These are phyloP conservation scores for Pangasius mekongensis DNA, from an alignment of 2,797 vertebrate genomes.

Conservation along the genomic window DNA sequence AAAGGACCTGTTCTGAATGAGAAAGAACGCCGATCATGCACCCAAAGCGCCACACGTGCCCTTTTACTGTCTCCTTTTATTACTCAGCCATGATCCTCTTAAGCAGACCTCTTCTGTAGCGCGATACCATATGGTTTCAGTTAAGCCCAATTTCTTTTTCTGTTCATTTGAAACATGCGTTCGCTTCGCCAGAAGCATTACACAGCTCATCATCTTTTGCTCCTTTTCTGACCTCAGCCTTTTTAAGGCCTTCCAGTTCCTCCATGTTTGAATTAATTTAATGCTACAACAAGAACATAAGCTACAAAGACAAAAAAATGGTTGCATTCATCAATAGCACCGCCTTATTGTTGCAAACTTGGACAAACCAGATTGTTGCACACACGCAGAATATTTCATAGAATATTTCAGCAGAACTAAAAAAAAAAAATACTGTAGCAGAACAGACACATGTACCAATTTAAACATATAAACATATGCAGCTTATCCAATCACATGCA, in stretches of 20 bases:
- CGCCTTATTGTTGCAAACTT: not conserved
- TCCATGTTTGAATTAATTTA: constrained; percentile 97
- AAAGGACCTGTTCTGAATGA: constrained; percentile 56
- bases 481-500: not conserved
- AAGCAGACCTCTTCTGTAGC: constrained; percentile 88
- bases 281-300: constrained; percentile 89
- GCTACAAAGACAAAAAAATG: constrained; percentile 63
- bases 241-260: constrained; percentile 87
- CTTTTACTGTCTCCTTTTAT: constrained; percentile 76
- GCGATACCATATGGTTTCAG: constrained; percentile 94
- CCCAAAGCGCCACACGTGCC: constrained; percentile 78
- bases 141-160: constrained; percentile 95
- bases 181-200: constrained; percentile 89
- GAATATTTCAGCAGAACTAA: not conserved
- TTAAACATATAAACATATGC: not conserved
- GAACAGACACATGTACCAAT: not conserved
- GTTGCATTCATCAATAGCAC: not conserved
- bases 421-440: not conserved
- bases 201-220: constrained; percentile 76
- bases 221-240: constrained; percentile 78
- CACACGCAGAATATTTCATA: not conserved
- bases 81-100: constrained; percentile 79
- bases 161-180: constrained; percentile 92
- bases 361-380: not conserved
- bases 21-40: constrained; percentile 66